phyloP scores from a whole-genome alignment of 2,888 invertebrate species.

The Julus scanicus region DNA sequence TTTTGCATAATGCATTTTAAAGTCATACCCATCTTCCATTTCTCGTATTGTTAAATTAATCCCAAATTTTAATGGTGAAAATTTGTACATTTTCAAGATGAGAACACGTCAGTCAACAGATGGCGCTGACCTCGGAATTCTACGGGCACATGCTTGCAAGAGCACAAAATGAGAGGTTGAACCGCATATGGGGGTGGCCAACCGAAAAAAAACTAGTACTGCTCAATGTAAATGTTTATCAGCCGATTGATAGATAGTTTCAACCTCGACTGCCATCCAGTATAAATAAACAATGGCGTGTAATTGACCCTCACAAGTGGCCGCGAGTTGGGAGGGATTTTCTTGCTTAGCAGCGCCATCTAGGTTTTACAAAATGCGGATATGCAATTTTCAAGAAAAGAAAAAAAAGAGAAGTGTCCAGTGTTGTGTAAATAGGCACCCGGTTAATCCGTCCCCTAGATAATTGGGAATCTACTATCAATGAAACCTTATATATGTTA shows the following conservation, averaged over 20 bases:
- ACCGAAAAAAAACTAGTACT: not conserved
- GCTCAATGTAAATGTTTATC: not conserved
- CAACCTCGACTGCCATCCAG: not conserved
- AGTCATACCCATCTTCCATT: too few species aligned
- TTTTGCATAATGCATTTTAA: too few species aligned
- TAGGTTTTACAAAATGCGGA: too few species aligned
- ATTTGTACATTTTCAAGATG: not conserved
- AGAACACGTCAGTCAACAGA: not conserved
- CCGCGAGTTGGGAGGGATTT: not conserved
- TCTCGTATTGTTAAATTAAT: too few species aligned
- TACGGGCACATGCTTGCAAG: not conserved
- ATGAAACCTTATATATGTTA: not conserved
- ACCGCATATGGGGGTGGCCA: not conserved
- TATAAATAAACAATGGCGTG: constrained; percentile 27
- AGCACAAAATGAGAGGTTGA: not conserved
- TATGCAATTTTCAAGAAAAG: too few species aligned
- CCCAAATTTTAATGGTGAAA: too few species aligned
- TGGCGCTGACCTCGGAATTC: not conserved
- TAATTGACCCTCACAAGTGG: constrained; percentile 15
- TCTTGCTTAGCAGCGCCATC: not conserved
- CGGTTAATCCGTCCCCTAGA: too few species aligned
- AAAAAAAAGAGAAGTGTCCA: too few species aligned
- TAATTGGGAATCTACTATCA: too few species aligned
- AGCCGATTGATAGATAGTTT: not conserved
- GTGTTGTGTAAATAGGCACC: too few species aligned